Evolutionary conservation across 2,888 invertebrate species (phyloP).

Genomic region (Drosophila engyochracea): DNA sequence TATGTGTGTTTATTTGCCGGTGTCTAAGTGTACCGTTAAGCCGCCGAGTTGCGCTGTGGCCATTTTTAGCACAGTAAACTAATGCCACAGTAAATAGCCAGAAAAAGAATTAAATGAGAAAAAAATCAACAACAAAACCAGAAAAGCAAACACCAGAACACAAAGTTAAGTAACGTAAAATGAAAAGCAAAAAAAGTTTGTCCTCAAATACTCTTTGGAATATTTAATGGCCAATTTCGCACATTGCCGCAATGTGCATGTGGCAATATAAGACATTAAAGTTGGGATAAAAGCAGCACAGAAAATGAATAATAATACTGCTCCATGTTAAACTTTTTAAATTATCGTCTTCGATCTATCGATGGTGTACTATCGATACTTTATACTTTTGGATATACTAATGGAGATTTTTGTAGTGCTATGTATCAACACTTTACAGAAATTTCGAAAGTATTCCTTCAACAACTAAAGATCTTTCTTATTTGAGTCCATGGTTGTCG

Average conservation of each 20-base stretch:
- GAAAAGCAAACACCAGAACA: conserved; percentile 3
- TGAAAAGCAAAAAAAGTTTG: conserved; percentile 11
- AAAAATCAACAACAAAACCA: background rate
- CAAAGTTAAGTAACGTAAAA: conserved; percentile 4
- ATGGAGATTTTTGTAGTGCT: background rate
- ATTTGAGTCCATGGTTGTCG: background rate
- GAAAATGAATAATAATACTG: background rate
- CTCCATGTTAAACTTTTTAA: background rate
- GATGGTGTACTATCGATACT: background rate
- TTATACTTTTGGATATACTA: background rate
- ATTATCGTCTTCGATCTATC: background rate
- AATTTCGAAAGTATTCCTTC: background rate
- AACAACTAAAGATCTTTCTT: background rate
- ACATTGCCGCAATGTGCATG: background rate
- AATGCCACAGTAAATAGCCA: conserved; percentile 62
- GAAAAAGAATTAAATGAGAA: conserved; percentile 21
- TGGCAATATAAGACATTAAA: background rate
- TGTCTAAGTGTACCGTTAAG: conserved; percentile 25
- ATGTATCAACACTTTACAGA: background rate
- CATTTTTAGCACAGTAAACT: conserved; percentile 68
- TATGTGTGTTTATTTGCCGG: conserved; percentile 6
- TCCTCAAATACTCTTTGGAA: background rate
- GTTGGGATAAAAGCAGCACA: background rate
- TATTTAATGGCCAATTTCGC: conserved; percentile 3
- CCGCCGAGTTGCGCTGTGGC: conserved; percentile 32